These are phyloP conservation scores for Sinonovacula constricta DNA, from an alignment of 1,140 invertebrate genomes.

Conservation along the genomic window DNA sequence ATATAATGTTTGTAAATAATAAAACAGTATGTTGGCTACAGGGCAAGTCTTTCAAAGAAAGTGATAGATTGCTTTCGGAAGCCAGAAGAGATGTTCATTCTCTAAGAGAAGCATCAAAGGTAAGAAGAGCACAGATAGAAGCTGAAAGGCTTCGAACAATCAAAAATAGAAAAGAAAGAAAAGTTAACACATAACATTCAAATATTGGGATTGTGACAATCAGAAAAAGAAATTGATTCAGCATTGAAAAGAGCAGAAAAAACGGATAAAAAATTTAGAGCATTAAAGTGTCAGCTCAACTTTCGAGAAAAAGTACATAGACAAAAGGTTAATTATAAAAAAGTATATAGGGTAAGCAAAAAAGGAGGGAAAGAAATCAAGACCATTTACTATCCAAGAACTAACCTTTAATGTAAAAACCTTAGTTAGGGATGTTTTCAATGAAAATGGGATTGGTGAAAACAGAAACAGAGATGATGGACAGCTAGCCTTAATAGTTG, in stretches of 20 bases:
- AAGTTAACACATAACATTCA: not conserved
- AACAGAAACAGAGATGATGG: not conserved
- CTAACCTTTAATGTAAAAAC: not conserved
- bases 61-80: not conserved
- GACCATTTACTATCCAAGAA: not conserved
- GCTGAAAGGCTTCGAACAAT: not conserved
- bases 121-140: not conserved
- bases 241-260: not conserved
- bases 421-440: not conserved
- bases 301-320: not conserved
- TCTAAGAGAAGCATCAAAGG: not conserved
- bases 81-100: not conserved
- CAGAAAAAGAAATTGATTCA: not conserved
- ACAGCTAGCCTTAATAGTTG: not conserved
- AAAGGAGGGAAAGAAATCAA: not conserved
- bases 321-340: not conserved
- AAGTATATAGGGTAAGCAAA: not conserved
- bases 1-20: not conserved
- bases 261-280: not conserved
- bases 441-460: not conserved
- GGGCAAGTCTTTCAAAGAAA: not conserved
- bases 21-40: not conserved
- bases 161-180: not conserved
- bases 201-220: not conserved
- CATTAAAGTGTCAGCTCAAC: not conserved